phyloP scores from a whole-genome alignment of 2,797 vertebrate species.

The Gorsachius magnificus region DNA sequence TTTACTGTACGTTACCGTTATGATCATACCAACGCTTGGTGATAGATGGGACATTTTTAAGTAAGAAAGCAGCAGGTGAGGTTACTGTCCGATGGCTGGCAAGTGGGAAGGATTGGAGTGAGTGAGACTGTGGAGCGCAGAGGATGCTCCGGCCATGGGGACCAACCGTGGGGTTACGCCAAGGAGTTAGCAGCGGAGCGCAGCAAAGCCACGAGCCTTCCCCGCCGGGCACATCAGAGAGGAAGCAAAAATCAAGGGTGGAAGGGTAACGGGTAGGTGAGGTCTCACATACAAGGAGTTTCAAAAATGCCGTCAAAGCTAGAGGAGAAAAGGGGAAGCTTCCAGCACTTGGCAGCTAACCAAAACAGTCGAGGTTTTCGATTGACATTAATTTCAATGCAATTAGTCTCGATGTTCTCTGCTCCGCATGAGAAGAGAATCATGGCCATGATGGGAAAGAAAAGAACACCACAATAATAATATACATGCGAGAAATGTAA shows the following conservation, averaged over 20 bases:
- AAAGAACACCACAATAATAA: not conserved
- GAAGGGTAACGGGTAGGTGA: not conserved
- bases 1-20: not conserved
- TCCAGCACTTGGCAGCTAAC: not conserved
- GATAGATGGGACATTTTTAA: not conserved
- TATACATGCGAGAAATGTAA: not conserved
- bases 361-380: conserved; percentile 7
- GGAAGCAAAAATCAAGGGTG: not conserved
- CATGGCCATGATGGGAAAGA: not conserved
- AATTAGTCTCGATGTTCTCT: conserved; percentile 34
- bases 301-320: not conserved
- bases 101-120: not conserved
- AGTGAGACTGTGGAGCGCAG: not conserved
- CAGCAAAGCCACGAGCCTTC: not conserved
- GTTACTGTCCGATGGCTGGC: not conserved
- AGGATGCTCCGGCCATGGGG: not conserved
- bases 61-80: not conserved
- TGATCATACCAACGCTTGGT: not conserved
- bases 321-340: not conserved
- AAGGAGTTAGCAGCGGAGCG: not conserved
- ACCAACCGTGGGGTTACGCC: accelerated
- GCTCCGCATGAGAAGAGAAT: not conserved
- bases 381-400: conserved; percentile 32
- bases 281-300: not conserved
- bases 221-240: not conserved